Conservation (phyloP, 2,797 vertebrate genomes). For the Sternarchorhynchus goeldii region DNA sequence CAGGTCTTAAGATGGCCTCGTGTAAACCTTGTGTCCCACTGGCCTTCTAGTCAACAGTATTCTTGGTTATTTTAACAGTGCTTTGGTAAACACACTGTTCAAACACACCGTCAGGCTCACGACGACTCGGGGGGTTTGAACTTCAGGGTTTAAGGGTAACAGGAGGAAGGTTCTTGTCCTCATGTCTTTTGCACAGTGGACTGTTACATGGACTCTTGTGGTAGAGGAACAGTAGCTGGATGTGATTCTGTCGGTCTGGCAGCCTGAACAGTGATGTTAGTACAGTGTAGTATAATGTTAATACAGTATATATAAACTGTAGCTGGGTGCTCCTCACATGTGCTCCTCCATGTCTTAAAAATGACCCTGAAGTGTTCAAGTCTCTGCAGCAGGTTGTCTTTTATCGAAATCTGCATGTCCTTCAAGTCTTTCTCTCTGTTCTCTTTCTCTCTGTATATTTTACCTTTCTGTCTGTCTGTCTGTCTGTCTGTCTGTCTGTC, state of each 20-base stretch:
- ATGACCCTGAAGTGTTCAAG: neutral
- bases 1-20: too few species aligned
- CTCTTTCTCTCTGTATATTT: neutral
- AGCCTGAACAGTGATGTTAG: neutral
- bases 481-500: neutral
- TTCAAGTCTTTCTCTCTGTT: neutral
- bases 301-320: constrained; percentile 37
- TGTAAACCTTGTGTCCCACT: too few species aligned
- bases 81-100: too few species aligned
- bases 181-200: neutral
- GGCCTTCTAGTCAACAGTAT: too few species aligned
- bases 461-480: neutral
- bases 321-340: constrained; percentile 28
- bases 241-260: neutral
- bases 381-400: neutral
- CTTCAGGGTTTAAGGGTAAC: too few species aligned
- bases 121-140: too few species aligned
- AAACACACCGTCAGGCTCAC: too few species aligned
- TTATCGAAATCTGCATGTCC: neutral
- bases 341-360: neutral
- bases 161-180: too few species aligned
- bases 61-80: too few species aligned
- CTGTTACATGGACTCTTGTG: neutral
- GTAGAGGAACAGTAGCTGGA: neutral
- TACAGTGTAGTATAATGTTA: too few species aligned